A percentile compares a stretch with the other conserved stretches of the same genome.
These are phyloP conservation scores for Scaptomyza pallida DNA, from an alignment of 1,140 invertebrate genomes.

Conservation along the genomic window DNA sequence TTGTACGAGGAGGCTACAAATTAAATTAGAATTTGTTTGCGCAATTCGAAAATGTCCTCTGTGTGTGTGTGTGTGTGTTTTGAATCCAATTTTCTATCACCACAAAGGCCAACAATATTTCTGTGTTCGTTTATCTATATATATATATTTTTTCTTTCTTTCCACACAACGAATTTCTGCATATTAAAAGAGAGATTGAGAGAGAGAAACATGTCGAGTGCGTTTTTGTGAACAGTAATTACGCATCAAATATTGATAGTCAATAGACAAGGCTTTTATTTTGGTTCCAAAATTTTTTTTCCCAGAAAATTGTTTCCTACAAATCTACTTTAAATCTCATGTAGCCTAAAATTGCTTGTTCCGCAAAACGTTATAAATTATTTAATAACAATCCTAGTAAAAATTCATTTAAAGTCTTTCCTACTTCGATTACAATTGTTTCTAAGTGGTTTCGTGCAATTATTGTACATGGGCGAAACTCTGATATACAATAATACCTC, in stretches of 20 bases:
- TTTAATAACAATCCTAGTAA: neutral
- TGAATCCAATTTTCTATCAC: neutral
- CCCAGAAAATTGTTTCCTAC: constrained; percentile 8
- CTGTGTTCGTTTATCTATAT: constrained; percentile 7
- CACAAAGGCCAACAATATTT: neutral
- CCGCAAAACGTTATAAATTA: neutral
- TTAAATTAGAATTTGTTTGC: constrained; percentile 64
- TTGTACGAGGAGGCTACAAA: constrained; percentile 33
- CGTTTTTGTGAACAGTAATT: constrained; percentile 12
- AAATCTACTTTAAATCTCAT: neutral
- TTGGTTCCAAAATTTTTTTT: neutral
- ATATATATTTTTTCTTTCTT: neutral
- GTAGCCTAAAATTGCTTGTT: neutral
- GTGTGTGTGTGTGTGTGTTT: neutral
- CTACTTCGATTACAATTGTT: neutral
- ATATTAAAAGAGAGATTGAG: no score
- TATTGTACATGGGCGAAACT: neutral
- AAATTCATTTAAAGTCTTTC: neutral
- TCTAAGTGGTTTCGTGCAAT: constrained; percentile 16
- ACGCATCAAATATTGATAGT: neutral
- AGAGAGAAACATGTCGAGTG: neutral
- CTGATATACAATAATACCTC: constrained; percentile 18
- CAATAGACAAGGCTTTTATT: neutral
- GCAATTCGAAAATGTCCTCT: constrained; percentile 28
- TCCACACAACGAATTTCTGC: constrained; percentile 5